Base-by-base conservation (phyloP, 2,888 invertebrate genomes). In the Agrotis puta region DNA sequence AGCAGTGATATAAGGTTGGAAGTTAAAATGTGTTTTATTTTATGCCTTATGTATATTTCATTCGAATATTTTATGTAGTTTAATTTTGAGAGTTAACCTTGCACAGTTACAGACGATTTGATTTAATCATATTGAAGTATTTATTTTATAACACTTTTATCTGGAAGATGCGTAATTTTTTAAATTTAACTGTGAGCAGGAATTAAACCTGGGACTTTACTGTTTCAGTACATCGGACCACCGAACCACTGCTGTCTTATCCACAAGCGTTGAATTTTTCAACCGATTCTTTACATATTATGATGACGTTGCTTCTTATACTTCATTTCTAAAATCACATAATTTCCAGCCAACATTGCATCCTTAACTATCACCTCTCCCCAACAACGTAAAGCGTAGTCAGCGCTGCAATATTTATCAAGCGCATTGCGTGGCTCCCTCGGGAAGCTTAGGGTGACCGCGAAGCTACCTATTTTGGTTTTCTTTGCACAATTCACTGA, bases 341-440 rank as follows among this genome's bases (percentile, higher is more conserved):
- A 27, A n/a, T 0, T 18, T 13, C 5, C 45, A 33, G 14, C 43
- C 39, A 59, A 64, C 73, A 64, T 62, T 78, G 81, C 81, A 84
- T 78, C 72, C 68, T 70, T 84, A 57, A 43, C 62, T 66, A 74
- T 71, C 58, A 67, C 70, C 22, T 56, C 24, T 18, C 62, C 11
- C 33, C 33, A 57, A 62, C 39, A 75, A 62, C 56, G 69, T 74
- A 67, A 74, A 84, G 71, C 65, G 67, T 62, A 76, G 63, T 53
- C 50, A 64, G 68, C 61, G 47, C 74, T 85, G 47, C 70, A 85
- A 74, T 85, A 84, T 84, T 84, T 76, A 85, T 79, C 54, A 62
- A 71, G 74, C 85, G 84, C 84, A 82, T 51, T 79, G 85, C 79
- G 77, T 71, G 69, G 48, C 22, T 79, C 82, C 66, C 84, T 1